Conservation (phyloP, 2,113 vertebrate species). For the Recurvirostra avosetta region DNA sequence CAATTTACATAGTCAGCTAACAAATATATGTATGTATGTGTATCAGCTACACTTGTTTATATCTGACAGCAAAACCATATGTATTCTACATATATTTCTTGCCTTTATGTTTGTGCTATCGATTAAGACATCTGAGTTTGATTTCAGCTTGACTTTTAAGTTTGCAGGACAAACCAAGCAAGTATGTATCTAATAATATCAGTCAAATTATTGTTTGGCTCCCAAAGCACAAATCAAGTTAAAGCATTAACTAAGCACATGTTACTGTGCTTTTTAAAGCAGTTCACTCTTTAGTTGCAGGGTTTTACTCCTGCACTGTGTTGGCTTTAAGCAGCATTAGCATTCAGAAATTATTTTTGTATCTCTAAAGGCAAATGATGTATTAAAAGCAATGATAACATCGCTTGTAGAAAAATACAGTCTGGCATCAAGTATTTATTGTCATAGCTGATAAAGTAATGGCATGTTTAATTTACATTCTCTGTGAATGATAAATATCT, state of each 20-base stretch:
- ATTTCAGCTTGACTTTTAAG: constrained; percentile 76
- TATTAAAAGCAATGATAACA: constrained; percentile 12
- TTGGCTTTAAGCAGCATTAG: neutral
- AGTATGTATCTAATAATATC: constrained; percentile 70
- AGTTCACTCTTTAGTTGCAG: neutral
- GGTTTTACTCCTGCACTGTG: neutral
- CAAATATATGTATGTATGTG: constrained; percentile 40
- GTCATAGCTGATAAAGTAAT: constrained; percentile 35
- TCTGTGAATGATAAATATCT: constrained; percentile 43
- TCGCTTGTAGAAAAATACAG: constrained; percentile 16
- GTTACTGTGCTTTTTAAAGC: constrained; percentile 36
- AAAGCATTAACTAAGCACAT: constrained; percentile 43
- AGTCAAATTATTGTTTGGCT: constrained; percentile 57
- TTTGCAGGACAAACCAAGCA: constrained; percentile 58
- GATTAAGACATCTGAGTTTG: constrained; percentile 77
- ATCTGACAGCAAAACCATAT: constrained; percentile 70
- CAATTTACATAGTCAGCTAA: constrained; percentile 63
- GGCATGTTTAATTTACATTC: constrained; percentile 43
- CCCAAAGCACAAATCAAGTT: constrained; percentile 55
- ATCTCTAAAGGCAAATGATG: neutral
- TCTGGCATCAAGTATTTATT: constrained; percentile 37
- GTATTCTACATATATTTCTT: constrained; percentile 65
- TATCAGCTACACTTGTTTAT: constrained; percentile 66
- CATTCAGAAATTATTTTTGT: constrained; percentile 1
- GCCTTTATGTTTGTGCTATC: constrained; percentile 69